Base-by-base conservation (phyloP, 2,113 vertebrate species). In the Stomatorhinus ivindoensis region DNA sequence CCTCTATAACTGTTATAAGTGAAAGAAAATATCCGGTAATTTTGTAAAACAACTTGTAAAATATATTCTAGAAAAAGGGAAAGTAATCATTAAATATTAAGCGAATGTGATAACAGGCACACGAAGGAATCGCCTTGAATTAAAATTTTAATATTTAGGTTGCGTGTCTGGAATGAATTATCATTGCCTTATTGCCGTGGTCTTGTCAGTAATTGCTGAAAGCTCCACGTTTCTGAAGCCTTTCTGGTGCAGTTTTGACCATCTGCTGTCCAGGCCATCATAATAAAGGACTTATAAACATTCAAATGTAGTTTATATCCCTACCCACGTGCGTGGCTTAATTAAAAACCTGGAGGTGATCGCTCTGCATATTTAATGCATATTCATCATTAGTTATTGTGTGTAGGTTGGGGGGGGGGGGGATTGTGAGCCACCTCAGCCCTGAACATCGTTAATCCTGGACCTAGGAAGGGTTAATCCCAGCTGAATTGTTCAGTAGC, bases 331-430 rank as follows among this genome's bases (percentile, higher is more conserved):
- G 93, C 93, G 93, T 91, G 94, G 92, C 91, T 92, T 95, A 95
- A 96, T 95, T 94, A 93, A 92, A 93, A 93, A 91, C 90, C 92
- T 92, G 51, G 58, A 87, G 93, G 94, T 93, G 93, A 93, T 92
- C 92, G 92, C 91, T 91, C 88, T 91, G 92, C 88, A 86, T 93
- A 93, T 94, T 95, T 96, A 93, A 95, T 95, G 93, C 92, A 65
- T 88, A 27, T 86, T 50, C 61, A 48, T 86, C 84, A 89, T 86
- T 94, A 92, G 93, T 91, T 89, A 93, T 39, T 93, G 93, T 93
- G 89, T 92, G 92, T 65, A 65, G 58, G n/a, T 92, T 89, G 92
- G 90, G 92, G 17, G 93, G 92, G 17, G 93, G 93, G 93, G 89
- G 87, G 3, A n/a, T 13, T 88, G 35, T 61, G 24, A 61, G 7